phyloP scores from a whole-genome alignment of 2,888 invertebrate genomes.

The Ectemnius continuus region DNA sequence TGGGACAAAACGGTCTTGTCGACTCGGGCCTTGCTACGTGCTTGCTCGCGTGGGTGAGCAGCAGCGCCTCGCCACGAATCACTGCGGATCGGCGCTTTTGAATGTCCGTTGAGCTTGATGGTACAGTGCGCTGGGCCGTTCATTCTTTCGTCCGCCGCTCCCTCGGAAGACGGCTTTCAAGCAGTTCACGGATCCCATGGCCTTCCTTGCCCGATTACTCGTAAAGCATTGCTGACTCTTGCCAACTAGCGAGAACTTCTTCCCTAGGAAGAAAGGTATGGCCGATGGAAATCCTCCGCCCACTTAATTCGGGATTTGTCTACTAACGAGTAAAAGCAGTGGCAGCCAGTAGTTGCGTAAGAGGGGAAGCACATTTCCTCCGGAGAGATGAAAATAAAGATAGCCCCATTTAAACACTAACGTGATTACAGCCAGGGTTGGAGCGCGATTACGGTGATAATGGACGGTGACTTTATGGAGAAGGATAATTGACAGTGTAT shows the following conservation, averaged over 20 bases:
- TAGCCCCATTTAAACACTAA: background rate
- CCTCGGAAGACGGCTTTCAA: too few species aligned
- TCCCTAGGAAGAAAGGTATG: too few species aligned
- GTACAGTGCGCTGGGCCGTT: background rate
- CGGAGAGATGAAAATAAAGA: conserved; percentile 1
- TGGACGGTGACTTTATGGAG: background rate
- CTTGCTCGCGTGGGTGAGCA: conserved; percentile 37
- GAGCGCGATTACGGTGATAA: too few species aligned
- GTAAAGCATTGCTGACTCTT: too few species aligned
- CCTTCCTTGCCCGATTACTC: too few species aligned
- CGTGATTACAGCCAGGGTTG: background rate
- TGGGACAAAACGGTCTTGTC: conserved; percentile 40
- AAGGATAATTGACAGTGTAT: conserved; percentile 20
- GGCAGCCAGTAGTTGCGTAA: too few species aligned
- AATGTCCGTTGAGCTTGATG: conserved; percentile 21
- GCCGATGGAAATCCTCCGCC: too few species aligned
- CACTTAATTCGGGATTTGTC: too few species aligned
- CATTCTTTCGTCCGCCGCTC: too few species aligned
- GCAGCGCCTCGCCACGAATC: conserved; percentile 24
- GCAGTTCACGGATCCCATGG: too few species aligned
- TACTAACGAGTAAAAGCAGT: too few species aligned
- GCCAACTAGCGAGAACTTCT: too few species aligned
- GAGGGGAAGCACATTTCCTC: background rate
- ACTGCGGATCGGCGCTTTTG: conserved; percentile 37
- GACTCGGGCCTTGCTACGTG: conserved; percentile 21